phyloP scores from a whole-genome alignment of 2,888 invertebrate species.

The Dugesia japonica region DNA sequence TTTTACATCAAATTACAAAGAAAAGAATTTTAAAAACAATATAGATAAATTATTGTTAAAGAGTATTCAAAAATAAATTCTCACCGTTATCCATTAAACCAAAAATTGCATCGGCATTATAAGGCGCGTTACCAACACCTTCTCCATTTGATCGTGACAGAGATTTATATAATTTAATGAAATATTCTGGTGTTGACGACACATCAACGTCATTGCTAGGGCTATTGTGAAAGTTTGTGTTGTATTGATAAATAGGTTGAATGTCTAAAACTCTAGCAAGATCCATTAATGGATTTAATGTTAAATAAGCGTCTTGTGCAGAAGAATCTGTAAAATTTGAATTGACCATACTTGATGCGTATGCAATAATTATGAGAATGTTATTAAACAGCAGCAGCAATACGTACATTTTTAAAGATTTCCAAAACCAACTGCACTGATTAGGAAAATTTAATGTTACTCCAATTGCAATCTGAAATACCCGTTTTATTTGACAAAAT shows the following conservation, averaged over 20 bases:
- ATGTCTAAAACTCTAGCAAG: slow-evolving; percentile 7
- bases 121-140: slow-evolving; percentile 14
- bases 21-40: background rate
- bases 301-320: background rate
- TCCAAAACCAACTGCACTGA: background rate
- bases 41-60: background rate
- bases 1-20: background rate
- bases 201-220: background rate
- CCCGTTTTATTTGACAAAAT: background rate
- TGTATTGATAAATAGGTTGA: background rate
- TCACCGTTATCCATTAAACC: slow-evolving; percentile 30
- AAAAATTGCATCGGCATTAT: slow-evolving; percentile 29
- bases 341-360: background rate
- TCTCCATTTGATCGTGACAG: slow-evolving; percentile 20
- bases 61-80: background rate
- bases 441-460: background rate
- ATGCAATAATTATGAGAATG: background rate
- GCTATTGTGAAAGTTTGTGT: background rate
- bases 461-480: background rate
- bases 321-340: slow-evolving; percentile 2
- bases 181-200: slow-evolving; percentile 27
- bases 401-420: background rate
- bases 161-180: slow-evolving; percentile 25
- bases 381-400: slow-evolving; percentile 10
- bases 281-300: slow-evolving; percentile 1